phyloP scores from a whole-genome alignment of 2,888 invertebrate genomes.

The Ephialtes manifestator region DNA sequence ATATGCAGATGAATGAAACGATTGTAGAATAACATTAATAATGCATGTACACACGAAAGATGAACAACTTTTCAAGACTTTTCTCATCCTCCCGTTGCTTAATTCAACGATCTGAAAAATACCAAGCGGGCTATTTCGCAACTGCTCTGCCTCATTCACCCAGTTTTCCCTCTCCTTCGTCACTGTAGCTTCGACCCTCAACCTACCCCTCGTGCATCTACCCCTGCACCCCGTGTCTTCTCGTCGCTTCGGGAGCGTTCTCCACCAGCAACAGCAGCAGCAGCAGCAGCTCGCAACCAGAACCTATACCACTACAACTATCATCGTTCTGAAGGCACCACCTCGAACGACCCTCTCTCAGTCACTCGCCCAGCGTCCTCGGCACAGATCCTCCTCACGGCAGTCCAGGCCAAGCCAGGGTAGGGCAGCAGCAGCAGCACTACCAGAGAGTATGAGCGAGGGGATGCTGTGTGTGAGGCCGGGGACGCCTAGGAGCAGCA shows the following conservation, averaged over 20 bases:
- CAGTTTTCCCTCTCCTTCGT: slow-evolving; percentile 74
- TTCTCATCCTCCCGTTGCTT: slow-evolving; percentile 1
- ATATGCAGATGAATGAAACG: neutral
- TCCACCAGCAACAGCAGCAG: slow-evolving; percentile 37
- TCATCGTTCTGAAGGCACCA: slow-evolving; percentile 37
- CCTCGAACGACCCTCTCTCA: slow-evolving; percentile 50
- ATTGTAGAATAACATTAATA: neutral
- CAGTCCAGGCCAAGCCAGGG: slow-evolving; percentile 47
- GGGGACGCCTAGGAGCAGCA: slow-evolving; percentile 76
- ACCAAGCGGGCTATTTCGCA: slow-evolving; percentile 63
- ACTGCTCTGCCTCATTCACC: slow-evolving; percentile 78
- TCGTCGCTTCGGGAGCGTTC: slow-evolving; percentile 47
- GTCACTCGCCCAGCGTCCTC: slow-evolving; percentile 74
- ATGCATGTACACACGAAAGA: neutral
- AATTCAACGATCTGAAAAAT: slow-evolving; percentile 51
- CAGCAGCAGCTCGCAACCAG: slow-evolving; percentile 11
- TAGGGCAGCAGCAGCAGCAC: slow-evolving; percentile 40
- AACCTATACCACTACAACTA: slow-evolving; percentile 5
- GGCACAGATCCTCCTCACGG: slow-evolving; percentile 75
- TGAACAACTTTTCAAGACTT: neutral
- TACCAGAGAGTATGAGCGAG: slow-evolving; percentile 47
- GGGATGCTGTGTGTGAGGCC: slow-evolving; percentile 70
- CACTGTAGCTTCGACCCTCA: slow-evolving; percentile 70
- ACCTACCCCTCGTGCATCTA: slow-evolving; percentile 77
- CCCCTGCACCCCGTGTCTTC: slow-evolving; percentile 71